Percentiles rank a stretch among this genome's conserved stretches.
Conservation (phyloP, 2,113 vertebrate genomes). For the Actinemys pallida region DNA sequence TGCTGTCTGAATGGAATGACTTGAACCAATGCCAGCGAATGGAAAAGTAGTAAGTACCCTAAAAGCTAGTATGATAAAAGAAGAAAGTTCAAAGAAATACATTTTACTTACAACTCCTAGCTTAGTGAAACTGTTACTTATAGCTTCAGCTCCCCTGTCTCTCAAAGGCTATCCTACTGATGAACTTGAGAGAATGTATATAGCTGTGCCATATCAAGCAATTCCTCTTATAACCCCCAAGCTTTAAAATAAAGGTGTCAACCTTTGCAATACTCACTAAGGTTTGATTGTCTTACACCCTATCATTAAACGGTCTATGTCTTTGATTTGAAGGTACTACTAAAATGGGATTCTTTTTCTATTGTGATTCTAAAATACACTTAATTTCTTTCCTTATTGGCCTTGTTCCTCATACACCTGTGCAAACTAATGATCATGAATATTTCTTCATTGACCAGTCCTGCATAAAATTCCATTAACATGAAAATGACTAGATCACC, state of each 20-base stretch:
- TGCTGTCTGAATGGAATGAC: not conserved
- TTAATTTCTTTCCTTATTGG: slow-evolving; percentile 37
- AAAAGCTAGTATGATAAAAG: not conserved
- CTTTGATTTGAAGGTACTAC: slow-evolving; percentile 15
- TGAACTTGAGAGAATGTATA: not conserved
- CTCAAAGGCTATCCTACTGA: not conserved
- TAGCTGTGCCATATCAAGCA: not conserved
- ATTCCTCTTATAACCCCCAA: not conserved
- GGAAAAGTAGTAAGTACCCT: not conserved
- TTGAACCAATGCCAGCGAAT: not conserved
- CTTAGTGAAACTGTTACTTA: not conserved
- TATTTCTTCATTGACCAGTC: slow-evolving; percentile 31
- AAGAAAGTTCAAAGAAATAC: slow-evolving; percentile 4
- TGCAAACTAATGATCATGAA: slow-evolving; percentile 34
- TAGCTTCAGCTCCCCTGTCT: not conserved
- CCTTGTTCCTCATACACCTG: slow-evolving; percentile 8
- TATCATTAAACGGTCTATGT: not conserved
- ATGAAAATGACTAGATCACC: not conserved
- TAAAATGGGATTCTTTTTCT: slow-evolving; percentile 17
- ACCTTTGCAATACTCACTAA: not conserved
- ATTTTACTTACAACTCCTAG: not conserved
- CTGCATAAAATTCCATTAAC: slow-evolving; percentile 31
- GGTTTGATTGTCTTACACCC: slow-evolving; percentile 14
- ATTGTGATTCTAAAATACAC: not conserved
- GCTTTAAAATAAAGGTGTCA: slow-evolving; percentile 20